Evolutionary conservation across 2,888 invertebrate species (phyloP).

Genomic region (Chrysolina haemoptera): DNA sequence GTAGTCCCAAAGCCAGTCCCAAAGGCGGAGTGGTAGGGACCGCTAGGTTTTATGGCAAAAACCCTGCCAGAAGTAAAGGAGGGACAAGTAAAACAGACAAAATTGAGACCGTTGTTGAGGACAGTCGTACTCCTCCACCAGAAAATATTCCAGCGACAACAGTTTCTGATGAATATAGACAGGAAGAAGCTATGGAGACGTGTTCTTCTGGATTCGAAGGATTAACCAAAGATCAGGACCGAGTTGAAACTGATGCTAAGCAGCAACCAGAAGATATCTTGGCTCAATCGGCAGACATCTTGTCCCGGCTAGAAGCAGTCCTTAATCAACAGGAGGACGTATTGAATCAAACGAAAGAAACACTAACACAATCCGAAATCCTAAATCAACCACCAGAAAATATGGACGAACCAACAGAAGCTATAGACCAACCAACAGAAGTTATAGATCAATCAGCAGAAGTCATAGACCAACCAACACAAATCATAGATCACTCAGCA

Average conservation of each 20-base stretch:
- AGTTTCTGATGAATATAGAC: background rate
- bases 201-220: background rate
- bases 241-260: background rate
- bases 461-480: constrained; percentile 1
- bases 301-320: constrained; percentile 2
- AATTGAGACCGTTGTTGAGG: constrained; percentile 6
- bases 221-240: constrained; percentile 6
- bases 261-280: constrained; percentile 2
- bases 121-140: background rate
- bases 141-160: background rate
- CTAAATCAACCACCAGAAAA: background rate
- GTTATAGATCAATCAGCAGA: background rate
- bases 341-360: background rate
- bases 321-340: constrained; percentile 1
- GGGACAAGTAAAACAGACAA: constrained; percentile 26
- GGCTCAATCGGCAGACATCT: background rate
- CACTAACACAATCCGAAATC: background rate
- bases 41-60: constrained; percentile 46
- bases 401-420: constrained; percentile 17
- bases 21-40: constrained; percentile 24
- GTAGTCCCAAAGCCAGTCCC: constrained; percentile 15
- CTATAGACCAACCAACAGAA: background rate
- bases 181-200: background rate
- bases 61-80: constrained; percentile 2
- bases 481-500: background rate